Conservation (phyloP, 2,797 vertebrate genomes). For the Sebastes miniatus region DNA sequence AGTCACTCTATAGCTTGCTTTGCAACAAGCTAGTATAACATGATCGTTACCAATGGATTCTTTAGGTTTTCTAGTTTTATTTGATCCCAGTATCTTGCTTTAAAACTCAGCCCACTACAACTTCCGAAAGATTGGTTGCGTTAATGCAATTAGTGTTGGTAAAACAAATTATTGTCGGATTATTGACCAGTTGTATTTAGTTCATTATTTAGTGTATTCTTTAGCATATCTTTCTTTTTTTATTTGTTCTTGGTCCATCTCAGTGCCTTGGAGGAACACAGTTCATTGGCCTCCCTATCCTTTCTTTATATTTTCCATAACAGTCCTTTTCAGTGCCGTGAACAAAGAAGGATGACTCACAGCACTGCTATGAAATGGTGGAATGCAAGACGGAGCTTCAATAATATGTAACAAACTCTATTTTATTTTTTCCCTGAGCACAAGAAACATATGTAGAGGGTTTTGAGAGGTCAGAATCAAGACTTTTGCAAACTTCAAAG, state of each 20-base stretch:
- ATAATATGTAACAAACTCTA: not conserved
- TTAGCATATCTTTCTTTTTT: not conserved
- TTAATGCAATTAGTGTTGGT: too few species aligned
- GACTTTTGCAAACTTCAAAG: constrained; percentile 37
- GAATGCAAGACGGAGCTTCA: not conserved
- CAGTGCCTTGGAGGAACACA: not conserved
- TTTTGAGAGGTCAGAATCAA: constrained; percentile 31
- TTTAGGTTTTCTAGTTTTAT: too few species aligned
- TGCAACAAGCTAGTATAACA: too few species aligned
- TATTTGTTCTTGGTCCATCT: not conserved
- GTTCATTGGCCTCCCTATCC: constrained; percentile 16
- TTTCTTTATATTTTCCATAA: constrained; percentile 37
- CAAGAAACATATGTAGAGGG: not conserved
- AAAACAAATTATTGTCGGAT: too few species aligned
- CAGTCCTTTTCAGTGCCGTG: constrained; percentile 1
- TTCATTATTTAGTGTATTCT: too few species aligned
- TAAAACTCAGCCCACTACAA: too few species aligned
- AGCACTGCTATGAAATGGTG: not conserved
- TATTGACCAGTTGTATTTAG: not conserved
- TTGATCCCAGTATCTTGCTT: too few species aligned
- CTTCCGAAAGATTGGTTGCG: too few species aligned
- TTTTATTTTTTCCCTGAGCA: not conserved
- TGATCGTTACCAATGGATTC: too few species aligned
- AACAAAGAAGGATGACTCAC: constrained; percentile 40
- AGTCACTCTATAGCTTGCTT: too few species aligned